Percentiles rank a stretch among this genome's conserved stretches.
phyloP scores from a whole-genome alignment of 2,113 vertebrate genomes.

The Scomber scombrus region DNA sequence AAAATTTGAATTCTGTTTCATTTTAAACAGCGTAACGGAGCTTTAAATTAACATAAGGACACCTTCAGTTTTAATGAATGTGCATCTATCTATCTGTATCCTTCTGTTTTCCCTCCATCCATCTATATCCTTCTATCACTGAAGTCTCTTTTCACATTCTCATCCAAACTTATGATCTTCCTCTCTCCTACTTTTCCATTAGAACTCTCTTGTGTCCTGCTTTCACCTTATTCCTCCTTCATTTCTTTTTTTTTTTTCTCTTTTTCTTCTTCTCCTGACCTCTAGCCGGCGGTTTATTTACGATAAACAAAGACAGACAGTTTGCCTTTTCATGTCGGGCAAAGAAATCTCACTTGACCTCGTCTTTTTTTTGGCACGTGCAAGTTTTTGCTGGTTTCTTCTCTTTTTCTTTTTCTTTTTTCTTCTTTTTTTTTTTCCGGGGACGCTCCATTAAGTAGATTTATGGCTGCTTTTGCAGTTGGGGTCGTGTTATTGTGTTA shows the following conservation, averaged over 20 bases:
- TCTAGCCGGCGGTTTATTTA: slow-evolving; percentile 50
- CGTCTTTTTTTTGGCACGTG: slow-evolving; percentile 40
- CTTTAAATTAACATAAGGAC: neutral
- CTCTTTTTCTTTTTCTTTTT: neutral
- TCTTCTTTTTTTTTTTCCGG: neutral
- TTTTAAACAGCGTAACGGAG: neutral
- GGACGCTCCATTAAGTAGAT: slow-evolving; percentile 54
- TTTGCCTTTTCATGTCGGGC: slow-evolving; percentile 41
- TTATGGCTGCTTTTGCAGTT: slow-evolving; percentile 54
- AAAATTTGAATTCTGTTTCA: neutral
- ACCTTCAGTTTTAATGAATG: neutral
- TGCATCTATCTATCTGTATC: neutral
- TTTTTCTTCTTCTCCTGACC: neutral
- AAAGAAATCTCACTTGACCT: slow-evolving; percentile 30
- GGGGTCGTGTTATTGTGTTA: slow-evolving; percentile 66
- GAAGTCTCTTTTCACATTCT: slow-evolving; percentile 8
- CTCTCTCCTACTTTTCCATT: slow-evolving; percentile 1
- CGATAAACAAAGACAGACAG: slow-evolving; percentile 48
- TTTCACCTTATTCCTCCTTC: neutral
- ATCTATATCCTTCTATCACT: neutral
- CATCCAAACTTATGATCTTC: neutral
- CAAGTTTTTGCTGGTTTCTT: slow-evolving; percentile 28
- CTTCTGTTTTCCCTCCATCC: neutral
- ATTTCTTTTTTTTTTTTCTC: neutral
- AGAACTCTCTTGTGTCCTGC: neutral